These are phyloP conservation scores for Oenanthe oenanthe DNA, from an alignment of 2,113 vertebrate species.

Conservation along the genomic window DNA sequence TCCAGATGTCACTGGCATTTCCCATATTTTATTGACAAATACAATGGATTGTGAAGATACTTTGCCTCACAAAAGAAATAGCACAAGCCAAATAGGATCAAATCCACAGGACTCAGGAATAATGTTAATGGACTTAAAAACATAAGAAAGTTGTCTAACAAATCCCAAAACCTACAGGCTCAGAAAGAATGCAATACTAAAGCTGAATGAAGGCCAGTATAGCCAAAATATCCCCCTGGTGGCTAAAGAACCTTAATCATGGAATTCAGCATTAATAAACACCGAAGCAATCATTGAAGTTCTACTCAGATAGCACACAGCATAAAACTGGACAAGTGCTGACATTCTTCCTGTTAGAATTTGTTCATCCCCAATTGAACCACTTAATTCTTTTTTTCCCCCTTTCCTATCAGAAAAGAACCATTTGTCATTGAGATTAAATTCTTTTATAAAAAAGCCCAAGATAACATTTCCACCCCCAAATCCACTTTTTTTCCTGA, in stretches of 20 bases:
- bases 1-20: neutral
- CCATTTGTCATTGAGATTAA: slow-evolving; percentile 22
- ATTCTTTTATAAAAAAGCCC: neutral
- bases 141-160: neutral
- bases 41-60: neutral
- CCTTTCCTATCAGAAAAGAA: neutral
- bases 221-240: neutral
- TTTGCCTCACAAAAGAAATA: neutral
- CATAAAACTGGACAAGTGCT: neutral
- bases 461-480: neutral
- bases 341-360: neutral
- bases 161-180: neutral
- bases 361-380: slow-evolving; percentile 27
- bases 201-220: neutral
- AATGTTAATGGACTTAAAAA: neutral
- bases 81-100: neutral
- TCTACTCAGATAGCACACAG: neutral
- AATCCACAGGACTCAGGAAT: neutral
- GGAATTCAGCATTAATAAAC: neutral
- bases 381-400: neutral
- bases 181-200: neutral
- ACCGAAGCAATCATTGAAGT: neutral
- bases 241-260: neutral
- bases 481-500: neutral
- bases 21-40: neutral